phyloP scores from a whole-genome alignment of 2,797 vertebrate species.

The Salarias fasciatus region DNA sequence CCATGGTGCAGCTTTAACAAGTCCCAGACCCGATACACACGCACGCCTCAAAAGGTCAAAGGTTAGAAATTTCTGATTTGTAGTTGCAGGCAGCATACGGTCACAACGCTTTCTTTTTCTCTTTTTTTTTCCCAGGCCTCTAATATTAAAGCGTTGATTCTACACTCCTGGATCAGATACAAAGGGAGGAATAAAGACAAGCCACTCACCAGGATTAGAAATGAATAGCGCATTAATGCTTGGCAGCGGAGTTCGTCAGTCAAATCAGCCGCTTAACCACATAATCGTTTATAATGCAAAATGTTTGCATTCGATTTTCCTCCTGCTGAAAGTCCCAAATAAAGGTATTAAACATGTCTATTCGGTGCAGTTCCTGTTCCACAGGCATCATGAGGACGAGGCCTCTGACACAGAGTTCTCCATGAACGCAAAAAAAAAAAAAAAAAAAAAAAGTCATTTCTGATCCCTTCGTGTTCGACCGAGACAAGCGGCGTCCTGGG shows the following conservation, averaged over 20 bases:
- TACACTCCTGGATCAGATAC: conserved; percentile 26
- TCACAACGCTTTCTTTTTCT: neutral
- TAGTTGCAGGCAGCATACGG: conserved; percentile 9
- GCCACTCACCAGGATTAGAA: conserved; percentile 31
- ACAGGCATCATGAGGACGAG: conserved; percentile 58
- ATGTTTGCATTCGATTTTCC: conserved; percentile 45
- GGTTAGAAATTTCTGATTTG: conserved; percentile 44
- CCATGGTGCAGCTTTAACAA: conserved; percentile 44
- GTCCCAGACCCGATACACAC: conserved; percentile 24
- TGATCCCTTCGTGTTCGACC: conserved; percentile 49
- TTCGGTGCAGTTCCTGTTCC: conserved; percentile 16
- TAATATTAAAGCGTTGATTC: conserved; percentile 18
- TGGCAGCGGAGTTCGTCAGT: conserved; percentile 27
- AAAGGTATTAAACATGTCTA: conserved; percentile 12
- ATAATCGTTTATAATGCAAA: conserved; percentile 34
- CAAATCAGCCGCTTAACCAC: conserved; percentile 43
- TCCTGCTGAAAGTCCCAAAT: conserved; percentile 18
- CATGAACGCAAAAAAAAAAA: conserved; percentile 35
- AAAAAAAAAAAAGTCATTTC: conserved; percentile 32
- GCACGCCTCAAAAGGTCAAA: conserved; percentile 53
- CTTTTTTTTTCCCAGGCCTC: conserved; percentile 13
- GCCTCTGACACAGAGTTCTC: conserved; percentile 68
- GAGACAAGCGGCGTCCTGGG: conserved; percentile 75
- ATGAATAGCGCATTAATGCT: conserved; percentile 32
- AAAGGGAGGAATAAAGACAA: conserved; percentile 26